A percentile compares a stretch with the other conserved stretches of the same genome.
These are phyloP conservation scores for Parauchenoglanis ngamensis DNA, from an alignment of 2,797 vertebrate genomes.

Conservation along the genomic window DNA sequence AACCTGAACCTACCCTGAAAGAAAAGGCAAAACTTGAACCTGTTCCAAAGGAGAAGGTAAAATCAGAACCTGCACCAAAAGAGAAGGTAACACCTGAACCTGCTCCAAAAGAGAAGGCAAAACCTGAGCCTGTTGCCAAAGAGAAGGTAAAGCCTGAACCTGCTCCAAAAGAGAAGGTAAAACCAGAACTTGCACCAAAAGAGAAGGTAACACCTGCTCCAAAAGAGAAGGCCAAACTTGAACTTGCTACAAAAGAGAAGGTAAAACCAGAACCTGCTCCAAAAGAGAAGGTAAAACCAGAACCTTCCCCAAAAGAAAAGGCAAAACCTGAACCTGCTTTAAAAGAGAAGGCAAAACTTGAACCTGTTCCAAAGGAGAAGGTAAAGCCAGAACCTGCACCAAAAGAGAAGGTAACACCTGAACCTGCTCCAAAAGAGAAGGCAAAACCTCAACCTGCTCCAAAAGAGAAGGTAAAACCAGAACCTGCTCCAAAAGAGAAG, in stretches of 20 bases:
- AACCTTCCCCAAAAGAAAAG: too few species aligned
- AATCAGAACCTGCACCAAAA: neutral
- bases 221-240: neutral
- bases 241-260: too few species aligned
- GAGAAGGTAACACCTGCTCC: constrained; percentile 6
- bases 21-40: neutral
- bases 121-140: neutral
- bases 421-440: constrained; percentile 6
- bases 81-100: neutral
- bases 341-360: neutral
- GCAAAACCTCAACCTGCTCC: neutral
- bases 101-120: neutral
- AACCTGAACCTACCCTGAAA: neutral
- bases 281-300: too few species aligned
- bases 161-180: neutral
- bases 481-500: constrained; percentile 1
- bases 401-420: constrained; percentile 19
- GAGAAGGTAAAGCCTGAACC: neutral
- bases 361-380: neutral
- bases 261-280: too few species aligned
- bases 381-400: neutral
- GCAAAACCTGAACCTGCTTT: too few species aligned
- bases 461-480: constrained; percentile 18
- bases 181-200: neutral
- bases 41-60: neutral